A percentile compares a stretch with the other conserved stretches of the same genome.
Conservation (phyloP, 2,888 invertebrate genomes). For the Orchesella flavescens region DNA sequence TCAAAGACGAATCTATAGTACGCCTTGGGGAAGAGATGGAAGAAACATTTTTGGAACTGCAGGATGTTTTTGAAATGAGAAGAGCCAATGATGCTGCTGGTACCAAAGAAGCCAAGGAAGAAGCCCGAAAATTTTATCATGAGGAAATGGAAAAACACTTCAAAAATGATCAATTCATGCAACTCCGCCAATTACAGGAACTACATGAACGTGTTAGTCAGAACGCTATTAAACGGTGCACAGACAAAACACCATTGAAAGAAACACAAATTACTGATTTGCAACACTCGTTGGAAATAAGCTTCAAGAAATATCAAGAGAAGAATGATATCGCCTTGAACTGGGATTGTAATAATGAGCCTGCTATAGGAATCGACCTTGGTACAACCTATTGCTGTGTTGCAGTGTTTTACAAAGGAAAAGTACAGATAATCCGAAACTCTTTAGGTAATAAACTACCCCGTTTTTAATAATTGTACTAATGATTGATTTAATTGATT, state of each 20-base stretch:
- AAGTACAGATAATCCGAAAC: slow-evolving; percentile 55
- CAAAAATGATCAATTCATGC: slow-evolving; percentile 45
- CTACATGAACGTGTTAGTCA: slow-evolving; percentile 11
- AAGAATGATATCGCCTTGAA: slow-evolving; percentile 19
- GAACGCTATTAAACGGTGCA: slow-evolving; percentile 3
- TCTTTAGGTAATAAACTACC: too few species aligned
- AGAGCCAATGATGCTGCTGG: not conserved
- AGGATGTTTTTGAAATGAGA: slow-evolving; percentile 9
- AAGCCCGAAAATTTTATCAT: slow-evolving; percentile 41
- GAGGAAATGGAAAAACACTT: slow-evolving; percentile 60
- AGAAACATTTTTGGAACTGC: not conserved
- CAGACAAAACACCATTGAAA: slow-evolving; percentile 10
- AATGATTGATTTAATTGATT: too few species aligned
- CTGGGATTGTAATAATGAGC: not conserved
- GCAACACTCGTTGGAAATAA: not conserved
- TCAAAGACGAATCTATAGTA: not conserved
- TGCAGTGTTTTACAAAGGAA: slow-evolving; percentile 55
- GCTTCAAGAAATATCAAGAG: slow-evolving; percentile 17
- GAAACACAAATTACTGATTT: slow-evolving; percentile 36
- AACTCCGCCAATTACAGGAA: slow-evolving; percentile 33
- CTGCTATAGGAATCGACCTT: slow-evolving; percentile 63
- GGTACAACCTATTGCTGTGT: slow-evolving; percentile 66
- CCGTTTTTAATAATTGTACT: too few species aligned
- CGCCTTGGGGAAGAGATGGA: not conserved
- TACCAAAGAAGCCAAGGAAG: slow-evolving; percentile 27